Evolutionary conservation across 1,140 invertebrate genomes (phyloP).

Genomic region (Leptonema lineaticorne): DNA sequence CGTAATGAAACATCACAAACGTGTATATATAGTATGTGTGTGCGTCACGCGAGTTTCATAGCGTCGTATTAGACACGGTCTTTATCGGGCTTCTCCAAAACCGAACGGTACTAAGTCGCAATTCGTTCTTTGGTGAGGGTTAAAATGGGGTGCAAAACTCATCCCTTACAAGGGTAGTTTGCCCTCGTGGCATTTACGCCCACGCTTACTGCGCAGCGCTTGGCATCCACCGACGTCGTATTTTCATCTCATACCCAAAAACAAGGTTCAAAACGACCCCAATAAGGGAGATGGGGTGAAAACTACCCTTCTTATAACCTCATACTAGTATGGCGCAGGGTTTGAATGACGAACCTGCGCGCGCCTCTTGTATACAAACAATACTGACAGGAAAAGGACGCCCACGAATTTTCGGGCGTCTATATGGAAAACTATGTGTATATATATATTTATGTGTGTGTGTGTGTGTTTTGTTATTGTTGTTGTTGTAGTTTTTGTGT

Average conservation of each 20-base stretch:
- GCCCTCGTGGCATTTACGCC: constrained; percentile 35
- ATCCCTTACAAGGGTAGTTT: constrained; percentile 27
- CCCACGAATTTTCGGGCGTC: background rate
- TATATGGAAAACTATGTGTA: too few species aligned
- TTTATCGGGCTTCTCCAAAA: constrained; percentile 3
- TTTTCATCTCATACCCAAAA: too few species aligned
- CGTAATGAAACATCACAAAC: too few species aligned
- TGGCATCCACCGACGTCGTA: background rate
- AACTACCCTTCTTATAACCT: background rate
- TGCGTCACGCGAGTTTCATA: background rate
- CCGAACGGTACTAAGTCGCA: background rate
- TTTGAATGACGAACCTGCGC: constrained; percentile 12
- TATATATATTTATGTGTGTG: too few species aligned
- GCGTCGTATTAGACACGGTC: background rate
- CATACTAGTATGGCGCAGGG: background rate
- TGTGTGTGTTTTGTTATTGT: too few species aligned
- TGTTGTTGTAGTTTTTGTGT: background rate
- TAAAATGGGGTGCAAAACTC: too few species aligned
- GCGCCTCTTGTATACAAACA: constrained; percentile 20
- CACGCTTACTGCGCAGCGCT: constrained; percentile 33
- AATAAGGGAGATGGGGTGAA: background rate
- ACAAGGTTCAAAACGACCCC: too few species aligned
- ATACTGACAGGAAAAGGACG: background rate
- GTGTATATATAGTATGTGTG: too few species aligned
- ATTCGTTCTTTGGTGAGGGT: background rate